Percentiles rank a stretch among this genome's conserved stretches.
Evolutionary conservation across 2,113 vertebrate species (phyloP).

Genomic region (Neogobius melanostomus): DNA sequence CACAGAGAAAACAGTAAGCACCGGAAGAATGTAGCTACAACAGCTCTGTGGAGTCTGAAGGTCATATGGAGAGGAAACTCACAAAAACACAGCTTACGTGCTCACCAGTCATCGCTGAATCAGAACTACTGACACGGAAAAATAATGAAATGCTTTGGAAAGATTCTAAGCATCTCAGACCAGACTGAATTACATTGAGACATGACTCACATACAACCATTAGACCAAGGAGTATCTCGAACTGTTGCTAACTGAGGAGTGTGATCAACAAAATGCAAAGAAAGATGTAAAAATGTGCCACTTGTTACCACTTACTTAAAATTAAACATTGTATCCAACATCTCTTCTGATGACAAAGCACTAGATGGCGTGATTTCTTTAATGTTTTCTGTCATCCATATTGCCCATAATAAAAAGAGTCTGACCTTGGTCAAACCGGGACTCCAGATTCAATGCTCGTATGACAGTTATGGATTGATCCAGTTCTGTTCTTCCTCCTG

Average conservation of each 20-base stretch:
- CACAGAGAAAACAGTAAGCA: not conserved
- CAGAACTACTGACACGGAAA: constrained; percentile 10
- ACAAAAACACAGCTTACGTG: not conserved
- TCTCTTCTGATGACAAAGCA: no score
- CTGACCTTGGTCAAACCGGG: no score
- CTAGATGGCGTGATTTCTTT: no score
- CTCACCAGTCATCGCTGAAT: constrained; percentile 3
- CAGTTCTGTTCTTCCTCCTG: not conserved
- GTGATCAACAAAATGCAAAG: no score
- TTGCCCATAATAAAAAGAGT: no score
- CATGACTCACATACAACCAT: not conserved
- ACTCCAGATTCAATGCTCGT: not conserved
- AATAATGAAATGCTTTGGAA: not conserved
- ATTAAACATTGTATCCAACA: no score
- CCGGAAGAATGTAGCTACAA: not conserved
- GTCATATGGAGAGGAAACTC: constrained; percentile 3
- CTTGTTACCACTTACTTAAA: no score
- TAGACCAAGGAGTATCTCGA: not conserved
- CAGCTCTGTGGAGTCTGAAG: not conserved
- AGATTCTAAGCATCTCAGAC: not conserved
- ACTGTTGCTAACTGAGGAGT: not conserved
- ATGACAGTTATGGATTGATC: not conserved
- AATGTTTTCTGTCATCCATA: no score
- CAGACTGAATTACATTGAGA: not conserved
- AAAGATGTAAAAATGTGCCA: no score